Percentiles rank a stretch among this genome's conserved stretches.
Conservation (phyloP, 1,140 invertebrate species). For the Cydia splendana region DNA sequence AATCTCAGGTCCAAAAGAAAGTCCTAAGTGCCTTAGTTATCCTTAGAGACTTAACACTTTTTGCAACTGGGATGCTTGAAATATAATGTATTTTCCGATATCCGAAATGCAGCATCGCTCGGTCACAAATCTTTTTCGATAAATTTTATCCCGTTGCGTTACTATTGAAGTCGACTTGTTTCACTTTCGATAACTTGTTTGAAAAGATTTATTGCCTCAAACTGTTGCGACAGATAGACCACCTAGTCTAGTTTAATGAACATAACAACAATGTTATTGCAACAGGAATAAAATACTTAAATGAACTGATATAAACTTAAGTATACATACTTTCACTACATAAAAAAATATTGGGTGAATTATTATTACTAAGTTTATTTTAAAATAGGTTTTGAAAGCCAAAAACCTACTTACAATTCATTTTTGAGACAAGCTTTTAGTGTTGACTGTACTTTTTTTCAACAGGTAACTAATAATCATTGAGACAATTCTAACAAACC, state of each 20-base stretch:
- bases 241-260: neutral
- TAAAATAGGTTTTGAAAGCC: too few relatives aligned
- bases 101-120: slow-evolving; percentile 72
- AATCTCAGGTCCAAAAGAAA: slow-evolving; percentile 30
- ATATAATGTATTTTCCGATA: slow-evolving; percentile 72
- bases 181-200: slow-evolving; percentile 46
- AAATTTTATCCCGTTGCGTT: slow-evolving; percentile 57
- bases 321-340: too few relatives aligned
- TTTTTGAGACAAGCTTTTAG: too few relatives aligned
- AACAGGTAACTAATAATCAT: too few relatives aligned
- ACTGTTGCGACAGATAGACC: slow-evolving; percentile 18
- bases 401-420: too few relatives aligned
- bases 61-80: slow-evolving; percentile 63
- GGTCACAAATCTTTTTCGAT: slow-evolving; percentile 71
- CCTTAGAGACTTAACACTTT: neutral
- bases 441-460: too few relatives aligned
- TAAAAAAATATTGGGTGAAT: too few relatives aligned
- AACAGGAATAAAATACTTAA: neutral
- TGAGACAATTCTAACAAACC: too few relatives aligned
- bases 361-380: too few relatives aligned
- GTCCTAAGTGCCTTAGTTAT: neutral
- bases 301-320: too few relatives aligned
- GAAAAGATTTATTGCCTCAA: slow-evolving; percentile 29
- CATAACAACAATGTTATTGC: neutral
- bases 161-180: slow-evolving; percentile 46